A percentile compares a stretch with the other conserved stretches of the same genome.
phyloP scores from a whole-genome alignment of 1,140 invertebrate species.

The Copidosoma floridanum region DNA sequence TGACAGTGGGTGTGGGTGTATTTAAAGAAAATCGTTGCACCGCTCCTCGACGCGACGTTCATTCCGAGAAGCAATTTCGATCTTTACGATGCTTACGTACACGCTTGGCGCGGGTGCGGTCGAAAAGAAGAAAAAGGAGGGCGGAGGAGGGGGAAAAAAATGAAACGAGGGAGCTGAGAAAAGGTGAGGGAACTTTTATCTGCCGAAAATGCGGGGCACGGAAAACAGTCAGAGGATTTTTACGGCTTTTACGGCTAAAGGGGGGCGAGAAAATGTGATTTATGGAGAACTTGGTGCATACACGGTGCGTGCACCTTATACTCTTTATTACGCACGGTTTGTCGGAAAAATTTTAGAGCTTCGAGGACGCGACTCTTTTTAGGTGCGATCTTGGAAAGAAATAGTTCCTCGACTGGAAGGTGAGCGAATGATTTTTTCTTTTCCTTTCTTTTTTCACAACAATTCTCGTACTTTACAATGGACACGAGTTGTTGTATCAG shows the following conservation, averaged over 20 bases:
- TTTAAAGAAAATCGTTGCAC: conserved; percentile 43
- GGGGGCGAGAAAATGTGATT: no score
- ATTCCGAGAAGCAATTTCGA: conserved; percentile 48
- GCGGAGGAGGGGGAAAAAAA: not conserved
- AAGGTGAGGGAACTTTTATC: conserved; percentile 14
- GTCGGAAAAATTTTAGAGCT: not conserved
- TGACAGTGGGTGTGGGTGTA: conserved; percentile 35
- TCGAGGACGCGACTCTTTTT: not conserved
- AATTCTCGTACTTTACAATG: not conserved
- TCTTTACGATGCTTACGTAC: conserved; percentile 49
- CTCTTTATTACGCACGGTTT: no score
- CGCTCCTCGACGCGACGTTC: conserved; percentile 34
- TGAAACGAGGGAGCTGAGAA: not conserved
- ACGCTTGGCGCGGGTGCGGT: conserved; percentile 6
- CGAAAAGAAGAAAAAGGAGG: conserved; percentile 1
- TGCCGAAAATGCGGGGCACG: not conserved
- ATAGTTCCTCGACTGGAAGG: no score
- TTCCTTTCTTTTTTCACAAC: not conserved
- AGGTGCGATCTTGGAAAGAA: not conserved
- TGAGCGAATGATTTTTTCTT: no score
- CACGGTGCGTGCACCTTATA: no score
- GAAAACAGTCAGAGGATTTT: no score
- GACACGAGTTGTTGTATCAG: no score
- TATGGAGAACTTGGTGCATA: no score
- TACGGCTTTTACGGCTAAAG: no score